Evolutionary conservation across 2,113 vertebrate genomes (phyloP), one percentile per base, ranked within the genome.

Genomic region (Garra rufa): DNA sequence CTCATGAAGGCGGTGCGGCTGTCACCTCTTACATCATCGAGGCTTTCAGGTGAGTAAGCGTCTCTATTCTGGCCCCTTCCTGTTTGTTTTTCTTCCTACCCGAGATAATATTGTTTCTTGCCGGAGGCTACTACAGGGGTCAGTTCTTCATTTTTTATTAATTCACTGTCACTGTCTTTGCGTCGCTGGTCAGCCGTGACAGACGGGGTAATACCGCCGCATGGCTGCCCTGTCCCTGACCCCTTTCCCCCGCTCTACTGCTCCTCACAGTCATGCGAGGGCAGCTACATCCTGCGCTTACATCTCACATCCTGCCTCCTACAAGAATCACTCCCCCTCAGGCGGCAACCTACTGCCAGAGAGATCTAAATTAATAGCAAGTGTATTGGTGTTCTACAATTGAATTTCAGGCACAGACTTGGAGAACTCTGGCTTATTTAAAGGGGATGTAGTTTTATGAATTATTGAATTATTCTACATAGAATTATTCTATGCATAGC

Each of bases 1-100:
- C 93, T 0, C 93, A 95, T 34, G 92, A 93, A 0, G 89, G 93
- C 9, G 95, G 93, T 4, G 89, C 94, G 0, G 81, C 92, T 0
- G 94, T 95, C 85, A 96, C 94, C 57, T 97, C 97, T 1, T 99
- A 98, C 87, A 89, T 98, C 55, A 96, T 99, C 30, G 98, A 99
- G 90, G 97, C 97, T 24, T 99, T 99, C 93, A 99, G 98, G 98
- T 99, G 92, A 89, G 41, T 41, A 78, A 75, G 7, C 10, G 8
- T 77, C 6, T 26, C 17, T 30, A 24, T 6, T 11, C 28, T 26
- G 14, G 5, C 48, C 26, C 76, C 26, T 61, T 61, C 19, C 55
- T 52, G 52, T 83, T 34, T 79, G 15, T 82, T 43, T 79, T 41
- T 24, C 7, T 63, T 50, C 63, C 74, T 73, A 19, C 50, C 50